These are phyloP conservation scores for Brachyhypopomus gauderio DNA, from an alignment of 2,113 vertebrate genomes.

Conservation along the genomic window DNA sequence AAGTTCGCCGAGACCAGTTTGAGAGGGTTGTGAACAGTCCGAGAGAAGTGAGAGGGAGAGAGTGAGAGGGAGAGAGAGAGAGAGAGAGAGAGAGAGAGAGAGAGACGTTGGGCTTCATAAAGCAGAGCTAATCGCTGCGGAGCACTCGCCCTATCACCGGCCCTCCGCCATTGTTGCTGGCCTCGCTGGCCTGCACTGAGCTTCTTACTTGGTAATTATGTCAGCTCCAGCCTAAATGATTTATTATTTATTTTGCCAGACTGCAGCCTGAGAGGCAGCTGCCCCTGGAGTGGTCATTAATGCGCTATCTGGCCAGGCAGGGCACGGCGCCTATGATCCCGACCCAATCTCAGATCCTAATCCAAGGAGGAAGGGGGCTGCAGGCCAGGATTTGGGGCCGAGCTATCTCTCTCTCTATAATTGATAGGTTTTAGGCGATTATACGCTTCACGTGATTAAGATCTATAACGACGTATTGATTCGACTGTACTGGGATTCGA, in stretches of 20 bases:
- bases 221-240: constrained; percentile 76
- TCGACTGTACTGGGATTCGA: constrained; percentile 68
- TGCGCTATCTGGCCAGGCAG: constrained; percentile 75
- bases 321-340: constrained; percentile 74
- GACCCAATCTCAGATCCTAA: constrained; percentile 80
- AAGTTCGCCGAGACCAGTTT: constrained; percentile 6
- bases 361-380: constrained; percentile 80
- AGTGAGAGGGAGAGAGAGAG: neutral
- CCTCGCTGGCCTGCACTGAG: constrained; percentile 58
- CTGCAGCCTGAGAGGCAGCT: constrained; percentile 72
- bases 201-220: constrained; percentile 76
- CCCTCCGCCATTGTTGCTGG: constrained; percentile 59
- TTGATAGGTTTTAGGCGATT: constrained; percentile 81
- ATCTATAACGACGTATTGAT: constrained; percentile 82
- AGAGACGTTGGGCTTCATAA: constrained; percentile 21
- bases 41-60: neutral
- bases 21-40: constrained; percentile 20
- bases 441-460: constrained; percentile 77
- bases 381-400: constrained; percentile 77
- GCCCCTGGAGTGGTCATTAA: constrained; percentile 81
- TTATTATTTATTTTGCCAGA: constrained; percentile 78
- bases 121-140: constrained; percentile 45
- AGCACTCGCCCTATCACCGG: constrained; percentile 46
- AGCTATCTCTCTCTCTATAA: constrained; percentile 77
- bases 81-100: constrained; percentile 5